Conservation (phyloP, 2,797 vertebrate species). For the Rhabdomys pumilio region DNA sequence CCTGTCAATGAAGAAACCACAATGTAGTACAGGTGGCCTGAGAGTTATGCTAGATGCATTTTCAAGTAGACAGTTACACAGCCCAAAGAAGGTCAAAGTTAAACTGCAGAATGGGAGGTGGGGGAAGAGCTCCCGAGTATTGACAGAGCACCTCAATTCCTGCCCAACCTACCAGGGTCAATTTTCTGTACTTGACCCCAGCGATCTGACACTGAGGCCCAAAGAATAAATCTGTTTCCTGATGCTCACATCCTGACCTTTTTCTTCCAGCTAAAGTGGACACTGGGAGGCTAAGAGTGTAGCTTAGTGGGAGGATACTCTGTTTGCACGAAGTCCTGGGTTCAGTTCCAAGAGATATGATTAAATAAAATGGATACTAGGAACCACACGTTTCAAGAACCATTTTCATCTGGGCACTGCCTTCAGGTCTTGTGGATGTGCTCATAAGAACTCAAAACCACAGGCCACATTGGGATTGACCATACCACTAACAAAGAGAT, state of each 20-base stretch:
- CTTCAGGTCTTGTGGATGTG: not conserved
- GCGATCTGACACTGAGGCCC: not conserved
- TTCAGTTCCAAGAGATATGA: not conserved
- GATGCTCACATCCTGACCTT: not conserved
- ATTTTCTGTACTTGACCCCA: not conserved
- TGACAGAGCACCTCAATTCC: not conserved
- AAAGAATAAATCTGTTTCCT: not conserved
- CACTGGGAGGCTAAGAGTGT: not conserved
- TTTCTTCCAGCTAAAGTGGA: not conserved
- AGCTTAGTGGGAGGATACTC: not conserved
- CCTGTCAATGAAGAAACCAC: conserved; percentile 30
- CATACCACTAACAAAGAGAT: not conserved
- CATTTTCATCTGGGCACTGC: not conserved
- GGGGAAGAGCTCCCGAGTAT: not conserved
- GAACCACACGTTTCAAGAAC: conserved; percentile 11
- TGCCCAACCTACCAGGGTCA: not conserved
- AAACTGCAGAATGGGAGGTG: not conserved
- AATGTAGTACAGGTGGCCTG: not conserved
- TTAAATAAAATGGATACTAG: not conserved
- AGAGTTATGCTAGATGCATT: not conserved
- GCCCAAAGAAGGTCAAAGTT: conserved; percentile 43
- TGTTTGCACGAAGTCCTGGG: not conserved
- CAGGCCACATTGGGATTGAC: not conserved
- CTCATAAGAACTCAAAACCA: not conserved
- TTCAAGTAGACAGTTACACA: conserved; percentile 31